Base-by-base conservation (phyloP, 2,888 invertebrate species). In the Ichneumoninae sp. region DNA sequence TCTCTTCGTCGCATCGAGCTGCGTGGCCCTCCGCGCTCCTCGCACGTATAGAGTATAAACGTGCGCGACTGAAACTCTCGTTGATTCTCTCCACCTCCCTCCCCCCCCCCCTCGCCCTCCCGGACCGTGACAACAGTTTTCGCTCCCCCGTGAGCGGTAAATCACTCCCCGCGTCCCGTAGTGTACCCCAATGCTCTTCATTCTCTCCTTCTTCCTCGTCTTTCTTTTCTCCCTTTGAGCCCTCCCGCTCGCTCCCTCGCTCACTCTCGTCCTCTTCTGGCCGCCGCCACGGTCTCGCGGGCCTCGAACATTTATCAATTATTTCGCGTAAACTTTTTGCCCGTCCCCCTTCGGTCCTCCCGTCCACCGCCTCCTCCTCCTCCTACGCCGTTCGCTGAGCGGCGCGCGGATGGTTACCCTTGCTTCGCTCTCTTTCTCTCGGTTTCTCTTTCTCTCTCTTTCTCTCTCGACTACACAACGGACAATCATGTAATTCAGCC, bases 291-390 rank as follows among this genome's bases (percentile, higher is more conserved):
- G 74, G 86, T 87, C 88, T 86, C 84, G 85, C 86, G 86, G 85
- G 86, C 86, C 81, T 83, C 83, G 87, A 87, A 91, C 91, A 91
- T 91, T 91, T 91, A 91, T 91, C 91, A 91, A 91, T 91, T 90
- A 91, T 91, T 91, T 90, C 88, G 83, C 89, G 87, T 88, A 89
- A 89, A 90, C 88, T 90, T 91, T 91, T 89, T 88, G 79, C 86
- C 57, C 6, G 26, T 44, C 73, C 69, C 8, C 36, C 13, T 44
- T 47, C 47, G 26, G 8, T 2, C 50, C 76, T 50, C 52, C 36
- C 70, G 22, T 44, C 63, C 52, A 4, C 16, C 13, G 19, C 33
- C 36, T 68, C 57, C 71, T 52, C 70, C 63, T 30, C 71, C 60
- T 50, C 71, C 60, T 50, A 33, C 60, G 30, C 6, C 30, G 30